Base-by-base conservation (phyloP, 1,140 invertebrate species). In the Drosophila lowei region DNA sequence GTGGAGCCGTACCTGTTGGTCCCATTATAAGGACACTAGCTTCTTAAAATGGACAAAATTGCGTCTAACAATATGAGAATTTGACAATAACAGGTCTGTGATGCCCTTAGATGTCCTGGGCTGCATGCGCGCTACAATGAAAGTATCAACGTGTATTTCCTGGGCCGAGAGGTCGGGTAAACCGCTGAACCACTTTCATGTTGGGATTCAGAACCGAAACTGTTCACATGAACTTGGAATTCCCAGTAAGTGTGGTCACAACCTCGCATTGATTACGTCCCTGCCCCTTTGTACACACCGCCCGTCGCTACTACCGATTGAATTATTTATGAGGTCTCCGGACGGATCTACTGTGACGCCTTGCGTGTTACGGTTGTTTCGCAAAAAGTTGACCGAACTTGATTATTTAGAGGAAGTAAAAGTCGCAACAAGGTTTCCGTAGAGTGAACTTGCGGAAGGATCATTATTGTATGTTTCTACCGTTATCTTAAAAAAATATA, bases 381-480 rank as follows among this genome's bases (percentile, higher is more conserved):
- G 93, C 92, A n/a, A 92, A 95, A 95, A 93, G 92, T 80, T 93
- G 93, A 92, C 92, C 93, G 92, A 95, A 95, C 94, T 94, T 93
- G 93, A 93, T 94, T 93, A 94, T 94, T 95, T 95, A 95, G 94
- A 95, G 94, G 94, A 95, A 94, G 94, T 94, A 95, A 95, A 96
- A 96, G 95, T 95, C 95, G 95, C 96, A 96, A 96, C 95, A 96
- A 95, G 94, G 95, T 96, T 95, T 95, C 94, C 94, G 95, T 96
- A 95, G 95, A n/a, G 94, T 95, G 95, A 96, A 96, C 95, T 95
- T 95, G 95, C 95, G 94, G 94, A 95, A 94, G 95, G n/a, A n/a
- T n/a, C n/a, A n/a, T n/a, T n/a, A n/a, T n/a, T n/a, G n/a, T n/a
- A n/a, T n/a, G n/a, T n/a, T n/a, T n/a, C n/a, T n/a, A n/a, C n/a